Evolutionary conservation across 23 tunicate genomes (phyloP).

Genomic region (Halocynthia aurantium): DNA sequence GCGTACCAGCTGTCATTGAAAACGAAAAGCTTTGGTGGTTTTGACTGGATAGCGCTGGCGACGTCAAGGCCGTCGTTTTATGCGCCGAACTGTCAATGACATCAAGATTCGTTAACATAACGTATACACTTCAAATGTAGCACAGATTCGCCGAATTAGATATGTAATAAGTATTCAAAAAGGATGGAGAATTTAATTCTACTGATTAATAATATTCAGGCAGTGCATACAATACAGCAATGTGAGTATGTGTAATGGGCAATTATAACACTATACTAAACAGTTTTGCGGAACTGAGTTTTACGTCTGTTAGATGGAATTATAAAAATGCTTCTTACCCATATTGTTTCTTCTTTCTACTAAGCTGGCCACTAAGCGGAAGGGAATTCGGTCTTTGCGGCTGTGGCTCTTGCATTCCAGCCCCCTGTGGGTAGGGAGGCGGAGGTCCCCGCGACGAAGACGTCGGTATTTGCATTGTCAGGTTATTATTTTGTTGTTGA

Average conservation of each 20-base stretch:
- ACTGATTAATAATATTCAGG: too few relatives aligned
- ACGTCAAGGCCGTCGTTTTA: conserved; percentile 4
- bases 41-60: conserved; percentile 20
- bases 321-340: conserved; percentile 3
- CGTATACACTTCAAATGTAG: too few relatives aligned
- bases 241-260: too few relatives aligned
- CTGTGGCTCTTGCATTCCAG: background rate
- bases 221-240: too few relatives aligned
- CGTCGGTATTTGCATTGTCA: background rate
- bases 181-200: too few relatives aligned
- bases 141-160: too few relatives aligned
- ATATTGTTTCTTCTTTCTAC: conserved; percentile 35
- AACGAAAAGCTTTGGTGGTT: background rate
- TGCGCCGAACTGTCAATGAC: too few relatives aligned
- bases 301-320: too few relatives aligned
- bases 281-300: too few relatives aligned
- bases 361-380: conserved; percentile 49
- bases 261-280: too few relatives aligned
- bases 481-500: background rate
- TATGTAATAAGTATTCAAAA: too few relatives aligned
- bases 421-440: conserved; percentile 18
- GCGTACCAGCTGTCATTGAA: conserved; percentile 24
- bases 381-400: conserved; percentile 68
- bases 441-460: conserved; percentile 17
- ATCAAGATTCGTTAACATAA: too few relatives aligned